These are phyloP conservation scores for Sebastes elongatus DNA, from an alignment of 2,797 vertebrate genomes.

Conservation along the genomic window DNA sequence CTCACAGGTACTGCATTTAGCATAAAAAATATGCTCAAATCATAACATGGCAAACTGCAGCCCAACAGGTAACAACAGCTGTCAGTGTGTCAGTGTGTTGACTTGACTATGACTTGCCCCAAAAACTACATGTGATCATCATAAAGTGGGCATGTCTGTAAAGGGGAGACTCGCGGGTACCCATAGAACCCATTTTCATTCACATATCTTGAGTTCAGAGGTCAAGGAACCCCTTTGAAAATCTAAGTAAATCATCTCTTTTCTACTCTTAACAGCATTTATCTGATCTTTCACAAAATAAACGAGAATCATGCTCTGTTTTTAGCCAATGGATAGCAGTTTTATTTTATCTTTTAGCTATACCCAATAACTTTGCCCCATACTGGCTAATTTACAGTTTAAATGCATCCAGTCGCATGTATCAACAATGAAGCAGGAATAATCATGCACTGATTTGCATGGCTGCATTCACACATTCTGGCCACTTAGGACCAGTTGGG, in stretches of 20 bases:
- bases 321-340: background rate
- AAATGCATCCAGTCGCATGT: slow-evolving; percentile 37
- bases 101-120: no score
- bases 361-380: background rate
- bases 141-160: no score
- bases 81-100: no score
- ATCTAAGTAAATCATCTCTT: background rate
- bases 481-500: background rate
- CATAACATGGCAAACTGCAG: no score
- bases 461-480: slow-evolving; percentile 3
- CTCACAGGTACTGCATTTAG: no score
- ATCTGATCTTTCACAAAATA: background rate
- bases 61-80: no score
- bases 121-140: no score
- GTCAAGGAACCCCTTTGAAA: no score
- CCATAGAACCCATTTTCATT: no score
- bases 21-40: no score
- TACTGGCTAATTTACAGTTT: slow-evolving; percentile 33
- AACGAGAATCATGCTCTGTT: background rate
- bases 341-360: background rate
- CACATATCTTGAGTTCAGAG: no score
- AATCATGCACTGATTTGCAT: slow-evolving; percentile 27
- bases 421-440: slow-evolving; percentile 26
- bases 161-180: no score
- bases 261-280: background rate